Percentiles rank a stretch among this genome's conserved stretches.
Evolutionary conservation across 1,140 invertebrate species (phyloP).

Genomic region (Saccostrea cuccullata): DNA sequence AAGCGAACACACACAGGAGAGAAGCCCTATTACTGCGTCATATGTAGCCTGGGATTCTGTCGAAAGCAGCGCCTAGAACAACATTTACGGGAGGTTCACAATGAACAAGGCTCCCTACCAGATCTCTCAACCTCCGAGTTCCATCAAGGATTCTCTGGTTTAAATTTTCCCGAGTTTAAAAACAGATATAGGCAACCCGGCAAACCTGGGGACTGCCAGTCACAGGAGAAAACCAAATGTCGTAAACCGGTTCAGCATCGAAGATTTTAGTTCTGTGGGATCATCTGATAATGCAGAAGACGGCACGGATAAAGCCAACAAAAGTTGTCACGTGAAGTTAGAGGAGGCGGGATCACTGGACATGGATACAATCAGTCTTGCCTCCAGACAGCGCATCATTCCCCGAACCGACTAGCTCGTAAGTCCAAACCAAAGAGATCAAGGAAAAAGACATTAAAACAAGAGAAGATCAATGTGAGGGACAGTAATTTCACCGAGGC

Average conservation of each 20-base stretch:
- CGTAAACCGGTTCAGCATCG: conserved; percentile 40
- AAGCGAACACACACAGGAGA: conserved; percentile 67
- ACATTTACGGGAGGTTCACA: conserved; percentile 32
- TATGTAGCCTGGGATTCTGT: conserved; percentile 41
- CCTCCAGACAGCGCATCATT: neutral
- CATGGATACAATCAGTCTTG: neutral
- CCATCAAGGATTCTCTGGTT: neutral
- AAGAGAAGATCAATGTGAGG: conserved; percentile 13
- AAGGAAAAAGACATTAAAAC: neutral
- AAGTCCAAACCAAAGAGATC: neutral
- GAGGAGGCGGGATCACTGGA: neutral
- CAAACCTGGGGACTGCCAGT: neutral
- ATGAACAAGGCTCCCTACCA: neutral
- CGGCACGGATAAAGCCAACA: neutral
- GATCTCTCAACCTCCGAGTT: conserved; percentile 29
- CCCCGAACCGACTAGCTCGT: neutral
- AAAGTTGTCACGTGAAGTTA: neutral
- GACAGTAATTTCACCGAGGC: conserved; percentile 38
- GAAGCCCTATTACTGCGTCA: conserved; percentile 58
- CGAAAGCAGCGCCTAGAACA: conserved; percentile 47
- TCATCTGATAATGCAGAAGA: neutral
- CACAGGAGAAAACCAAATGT: conserved; percentile 39
- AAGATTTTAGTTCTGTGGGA: conserved; percentile 3
- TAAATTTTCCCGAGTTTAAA: conserved; percentile 15
- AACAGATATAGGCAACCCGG: neutral